Conservation (phyloP, 1,140 invertebrate genomes). For the Odontomachus brunneus region DNA sequence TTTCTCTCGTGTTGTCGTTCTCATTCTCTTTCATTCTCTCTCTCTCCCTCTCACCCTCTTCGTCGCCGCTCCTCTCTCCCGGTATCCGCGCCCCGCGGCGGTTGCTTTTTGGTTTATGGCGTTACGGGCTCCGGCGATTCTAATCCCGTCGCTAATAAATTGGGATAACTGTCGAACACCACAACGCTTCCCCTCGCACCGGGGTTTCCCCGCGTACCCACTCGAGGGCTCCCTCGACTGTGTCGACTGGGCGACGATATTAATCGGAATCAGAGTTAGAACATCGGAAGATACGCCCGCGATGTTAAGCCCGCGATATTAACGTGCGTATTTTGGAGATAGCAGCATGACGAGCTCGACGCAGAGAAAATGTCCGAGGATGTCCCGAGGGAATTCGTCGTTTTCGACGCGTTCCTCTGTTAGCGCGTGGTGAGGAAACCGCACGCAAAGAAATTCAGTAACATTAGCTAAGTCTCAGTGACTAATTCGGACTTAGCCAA, state of each 20-base stretch:
- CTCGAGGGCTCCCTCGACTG: no score
- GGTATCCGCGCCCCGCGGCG: background rate
- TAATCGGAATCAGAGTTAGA: slow-evolving; percentile 38
- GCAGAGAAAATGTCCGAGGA: slow-evolving; percentile 1
- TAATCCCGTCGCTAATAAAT: slow-evolving; percentile 57
- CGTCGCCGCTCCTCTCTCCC: background rate
- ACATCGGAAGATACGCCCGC: slow-evolving; percentile 8
- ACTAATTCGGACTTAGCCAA: no score
- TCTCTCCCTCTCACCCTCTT: background rate
- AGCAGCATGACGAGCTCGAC: background rate
- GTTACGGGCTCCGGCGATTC: slow-evolving; percentile 41
- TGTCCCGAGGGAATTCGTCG: slow-evolving; percentile 29
- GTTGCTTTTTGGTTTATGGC: slow-evolving; percentile 45
- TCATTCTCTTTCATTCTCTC: background rate
- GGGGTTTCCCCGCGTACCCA: background rate
- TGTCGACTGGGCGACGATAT: slow-evolving; percentile 3
- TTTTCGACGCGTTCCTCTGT: slow-evolving; percentile 48
- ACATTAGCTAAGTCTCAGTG: no score
- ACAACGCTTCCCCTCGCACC: background rate
- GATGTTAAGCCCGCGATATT: background rate
- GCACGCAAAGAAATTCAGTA: background rate
- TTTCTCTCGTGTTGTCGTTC: background rate
- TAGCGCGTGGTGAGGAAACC: slow-evolving; percentile 15
- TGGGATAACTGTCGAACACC: slow-evolving; percentile 48
- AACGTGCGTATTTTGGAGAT: no score